Evolutionary conservation across 2,888 invertebrate species (phyloP).

Genomic region (Lucinisca nassula): DNA sequence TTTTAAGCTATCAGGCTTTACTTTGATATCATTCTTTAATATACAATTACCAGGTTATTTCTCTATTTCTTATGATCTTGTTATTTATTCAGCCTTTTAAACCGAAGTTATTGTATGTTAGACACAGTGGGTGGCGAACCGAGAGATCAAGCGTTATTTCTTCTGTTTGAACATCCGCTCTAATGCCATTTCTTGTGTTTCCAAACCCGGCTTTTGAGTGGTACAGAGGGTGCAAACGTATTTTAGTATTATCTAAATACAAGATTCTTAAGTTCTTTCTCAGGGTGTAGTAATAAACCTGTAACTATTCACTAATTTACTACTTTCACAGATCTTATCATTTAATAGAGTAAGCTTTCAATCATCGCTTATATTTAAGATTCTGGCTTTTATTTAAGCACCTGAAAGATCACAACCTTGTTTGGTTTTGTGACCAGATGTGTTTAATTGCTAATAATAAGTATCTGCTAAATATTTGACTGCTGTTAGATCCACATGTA

Average conservation of each 20-base stretch:
- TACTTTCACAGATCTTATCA: constrained; percentile 12
- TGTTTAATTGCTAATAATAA: not conserved
- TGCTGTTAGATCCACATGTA: not conserved
- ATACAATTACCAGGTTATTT: constrained; percentile 16
- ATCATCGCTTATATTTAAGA: not conserved
- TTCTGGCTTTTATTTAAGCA: not conserved
- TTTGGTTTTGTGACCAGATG: not conserved
- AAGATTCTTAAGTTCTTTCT: constrained; percentile 1
- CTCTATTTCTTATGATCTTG: constrained; percentile 4
- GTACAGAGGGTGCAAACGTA: not conserved
- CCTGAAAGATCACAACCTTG: constrained; percentile 7
- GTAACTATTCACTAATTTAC: constrained; percentile 15
- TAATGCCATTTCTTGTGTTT: not conserved
- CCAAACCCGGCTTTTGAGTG: not conserved
- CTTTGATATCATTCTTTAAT: constrained; percentile 9
- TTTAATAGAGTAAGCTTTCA: constrained; percentile 10
- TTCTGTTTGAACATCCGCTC: not conserved
- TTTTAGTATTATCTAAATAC: not conserved
- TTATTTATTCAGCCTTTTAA: constrained; percentile 9
- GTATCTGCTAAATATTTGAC: not conserved
- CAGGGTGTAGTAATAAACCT: not conserved
- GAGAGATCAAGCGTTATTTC: constrained; percentile 7
- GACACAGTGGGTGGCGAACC: constrained; percentile 9
- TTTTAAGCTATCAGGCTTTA: constrained; percentile 8
- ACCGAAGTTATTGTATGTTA: not conserved